Evolutionary conservation across 2,888 invertebrate genomes (phyloP), one percentile per base, ranked within the genome.

Genomic region (Netelia fuscicornis): DNA sequence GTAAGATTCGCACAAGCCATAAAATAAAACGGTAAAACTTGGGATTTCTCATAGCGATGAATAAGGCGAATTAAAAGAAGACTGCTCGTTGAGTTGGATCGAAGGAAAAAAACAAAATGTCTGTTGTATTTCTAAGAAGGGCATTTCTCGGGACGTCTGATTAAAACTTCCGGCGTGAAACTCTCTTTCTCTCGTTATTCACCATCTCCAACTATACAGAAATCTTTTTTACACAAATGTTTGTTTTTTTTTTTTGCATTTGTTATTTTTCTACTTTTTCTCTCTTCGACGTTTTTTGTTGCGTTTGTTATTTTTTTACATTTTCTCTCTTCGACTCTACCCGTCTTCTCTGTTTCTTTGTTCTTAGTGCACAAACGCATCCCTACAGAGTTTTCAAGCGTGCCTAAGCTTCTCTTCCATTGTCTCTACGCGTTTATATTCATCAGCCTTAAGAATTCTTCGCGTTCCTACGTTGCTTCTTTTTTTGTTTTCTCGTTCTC

Each of bases 161-260:
- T 84, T 72, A 67, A 60, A 68, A 77, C 68, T 84, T 84, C 81
- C 84, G 71, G 56, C n/a, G 67, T 42, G 58, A 62, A 44, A 30
- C 72, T 56, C 58, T 48, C 72, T 23, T 48, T 52, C 60, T 44
- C 37, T 37, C 11, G 44, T 72, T 62, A 62, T 48, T 48, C 54
- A 3, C 52, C 8, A 67, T 72, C 60, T 52, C 30, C 42, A 56
- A 17, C 65, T 20, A 56, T 65, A 48, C 70, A 48, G 20, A 58
- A 58, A 48, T 62, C 20, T 44, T 42, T 67, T 72, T 60, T 11
- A 5, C 30, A 70, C 23, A 70, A 70, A 62, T 25, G 8, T 30
- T 25, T 30, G 30, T 20, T 23, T 23, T 72, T 23, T 23, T 72
- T 58, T n/a, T 44, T 56, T 17, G 17, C 20, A 13, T 44, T 10